Conservation (phyloP, 2,113 vertebrate species). For the Apteryx mantelli region DNA sequence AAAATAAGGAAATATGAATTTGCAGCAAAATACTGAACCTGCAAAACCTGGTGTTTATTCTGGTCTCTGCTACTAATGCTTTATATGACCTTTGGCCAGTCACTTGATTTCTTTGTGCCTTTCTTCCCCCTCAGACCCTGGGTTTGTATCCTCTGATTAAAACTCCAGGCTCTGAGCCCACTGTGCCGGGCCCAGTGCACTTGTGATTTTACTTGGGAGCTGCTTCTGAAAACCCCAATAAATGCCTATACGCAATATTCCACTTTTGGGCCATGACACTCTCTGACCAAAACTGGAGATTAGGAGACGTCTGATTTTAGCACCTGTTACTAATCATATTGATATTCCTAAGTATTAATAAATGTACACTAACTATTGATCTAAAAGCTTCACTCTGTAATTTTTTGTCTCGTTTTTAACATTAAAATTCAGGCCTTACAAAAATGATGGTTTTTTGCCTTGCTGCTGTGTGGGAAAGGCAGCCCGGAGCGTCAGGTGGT, state of each 20-base stretch:
- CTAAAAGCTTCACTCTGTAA: not conserved
- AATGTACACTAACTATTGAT: not conserved
- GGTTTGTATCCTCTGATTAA: not conserved
- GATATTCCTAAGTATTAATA: not conserved
- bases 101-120: not conserved
- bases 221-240: not conserved
- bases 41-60: not conserved
- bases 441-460: rapidly evolving
- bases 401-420: not conserved
- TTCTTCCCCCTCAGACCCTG: not conserved
- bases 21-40: not conserved
- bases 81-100: not conserved
- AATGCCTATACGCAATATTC: not conserved
- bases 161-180: not conserved
- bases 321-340: not conserved
- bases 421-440: not conserved
- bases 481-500: not conserved
- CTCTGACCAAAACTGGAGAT: not conserved
- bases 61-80: not conserved
- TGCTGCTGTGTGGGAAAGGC: not conserved
- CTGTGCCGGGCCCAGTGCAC: not conserved
- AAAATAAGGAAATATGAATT: not conserved
- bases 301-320: rapidly evolving
- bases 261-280: not conserved
- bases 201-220: conserved; percentile 7